phyloP scores from a whole-genome alignment of 2,113 vertebrate species.

The Calidris pugnax region DNA sequence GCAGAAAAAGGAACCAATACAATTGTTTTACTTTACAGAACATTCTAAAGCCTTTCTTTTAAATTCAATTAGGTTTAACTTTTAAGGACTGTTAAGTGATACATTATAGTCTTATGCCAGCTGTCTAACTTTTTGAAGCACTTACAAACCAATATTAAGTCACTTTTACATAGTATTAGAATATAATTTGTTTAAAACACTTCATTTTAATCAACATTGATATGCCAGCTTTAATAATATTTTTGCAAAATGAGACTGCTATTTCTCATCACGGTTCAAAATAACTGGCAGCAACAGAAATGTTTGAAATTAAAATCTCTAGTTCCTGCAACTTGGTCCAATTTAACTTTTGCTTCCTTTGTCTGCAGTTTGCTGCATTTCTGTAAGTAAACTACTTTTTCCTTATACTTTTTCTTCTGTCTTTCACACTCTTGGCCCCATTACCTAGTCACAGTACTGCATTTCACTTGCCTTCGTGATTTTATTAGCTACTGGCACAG shows the following conservation, averaged over 20 bases:
- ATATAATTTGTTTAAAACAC: background rate
- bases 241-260: background rate
- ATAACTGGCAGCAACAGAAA: background rate
- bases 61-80: background rate
- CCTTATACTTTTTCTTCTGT: background rate
- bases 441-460: background rate
- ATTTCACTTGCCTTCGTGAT: background rate
- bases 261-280: background rate
- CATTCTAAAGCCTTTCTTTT: background rate
- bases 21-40: background rate
- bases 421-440: background rate
- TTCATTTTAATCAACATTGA: background rate
- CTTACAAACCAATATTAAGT: background rate
- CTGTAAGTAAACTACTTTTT: background rate
- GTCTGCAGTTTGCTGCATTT: background rate
- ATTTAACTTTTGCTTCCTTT: background rate
- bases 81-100: background rate
- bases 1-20: background rate
- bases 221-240: background rate
- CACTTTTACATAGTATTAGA: background rate
- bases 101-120: background rate
- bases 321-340: background rate
- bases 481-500: conserved; percentile 17
- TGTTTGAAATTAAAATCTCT: background rate
- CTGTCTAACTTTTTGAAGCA: background rate